These are phyloP conservation scores for Anas platyrhynchos DNA, from an alignment of 2,113 vertebrate species.

Conservation along the genomic window DNA sequence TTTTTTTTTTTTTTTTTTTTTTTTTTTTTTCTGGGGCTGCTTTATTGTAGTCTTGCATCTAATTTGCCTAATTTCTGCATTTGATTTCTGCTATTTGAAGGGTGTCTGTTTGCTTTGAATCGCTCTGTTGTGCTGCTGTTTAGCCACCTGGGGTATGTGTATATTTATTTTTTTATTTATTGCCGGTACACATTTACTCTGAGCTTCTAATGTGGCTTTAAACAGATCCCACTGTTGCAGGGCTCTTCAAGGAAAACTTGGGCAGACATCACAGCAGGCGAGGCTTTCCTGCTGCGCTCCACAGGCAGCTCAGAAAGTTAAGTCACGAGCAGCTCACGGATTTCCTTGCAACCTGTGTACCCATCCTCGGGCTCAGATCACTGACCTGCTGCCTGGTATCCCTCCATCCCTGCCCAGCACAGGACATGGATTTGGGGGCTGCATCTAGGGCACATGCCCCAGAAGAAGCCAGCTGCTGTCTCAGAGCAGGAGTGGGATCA, in stretches of 20 bases:
- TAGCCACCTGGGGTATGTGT: conserved; percentile 7
- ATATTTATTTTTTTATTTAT: not conserved
- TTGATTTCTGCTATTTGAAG: conserved; percentile 32
- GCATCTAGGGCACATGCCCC: not conserved
- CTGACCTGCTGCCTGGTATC: not conserved
- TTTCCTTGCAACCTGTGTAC: not conserved
- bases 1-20: not conserved
- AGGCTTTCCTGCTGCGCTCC: not conserved
- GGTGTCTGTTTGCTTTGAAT: conserved; percentile 18
- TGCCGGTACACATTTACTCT: not conserved
- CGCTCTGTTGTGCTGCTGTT: not conserved
- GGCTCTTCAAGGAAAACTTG: not conserved
- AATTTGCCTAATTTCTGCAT: conserved; percentile 50
- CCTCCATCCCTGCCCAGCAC: not conserved
- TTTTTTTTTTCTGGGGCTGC: conserved; percentile 18
- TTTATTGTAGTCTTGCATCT: conserved; percentile 7
- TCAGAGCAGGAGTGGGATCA: not conserved
- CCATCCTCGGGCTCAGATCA: not conserved
- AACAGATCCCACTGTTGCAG: not conserved
- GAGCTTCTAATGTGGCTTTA: conserved; percentile 26
- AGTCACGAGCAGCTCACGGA: not conserved
- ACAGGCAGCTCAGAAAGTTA: not conserved
- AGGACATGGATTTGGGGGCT: not conserved
- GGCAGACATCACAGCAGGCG: conserved; percentile 31
- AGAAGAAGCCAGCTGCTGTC: not conserved